phyloP scores from a whole-genome alignment of 2,113 vertebrate genomes.

The human region DNA sequence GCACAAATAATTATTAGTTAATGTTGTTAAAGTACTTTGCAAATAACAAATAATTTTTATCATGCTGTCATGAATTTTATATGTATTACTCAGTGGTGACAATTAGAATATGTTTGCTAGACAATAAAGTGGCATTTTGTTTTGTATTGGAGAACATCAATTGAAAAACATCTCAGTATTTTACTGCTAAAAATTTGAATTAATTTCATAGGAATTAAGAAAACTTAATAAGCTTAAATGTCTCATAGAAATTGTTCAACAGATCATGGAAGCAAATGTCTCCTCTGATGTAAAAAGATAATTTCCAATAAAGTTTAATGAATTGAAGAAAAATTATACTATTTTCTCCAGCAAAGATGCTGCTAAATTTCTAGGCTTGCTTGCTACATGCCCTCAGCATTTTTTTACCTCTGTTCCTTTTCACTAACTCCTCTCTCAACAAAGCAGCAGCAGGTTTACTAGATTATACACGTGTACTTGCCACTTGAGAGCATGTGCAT shows the following conservation, averaged over 20 bases:
- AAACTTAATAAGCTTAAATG: slow-evolving; percentile 56
- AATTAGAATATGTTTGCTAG: slow-evolving; percentile 7
- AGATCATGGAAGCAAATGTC: slow-evolving; percentile 45
- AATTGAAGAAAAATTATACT: not conserved
- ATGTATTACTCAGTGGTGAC: not conserved
- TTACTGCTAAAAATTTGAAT: slow-evolving; percentile 50
- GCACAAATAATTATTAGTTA: not conserved
- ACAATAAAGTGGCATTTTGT: not conserved
- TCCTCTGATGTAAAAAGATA: slow-evolving; percentile 51
- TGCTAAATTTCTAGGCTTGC: not conserved
- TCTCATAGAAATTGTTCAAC: slow-evolving; percentile 14
- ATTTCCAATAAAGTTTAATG: slow-evolving; percentile 58
- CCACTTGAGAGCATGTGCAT: not conserved
- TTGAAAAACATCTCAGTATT: not conserved
- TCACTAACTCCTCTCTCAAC: not conserved
- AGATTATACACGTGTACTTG: not conserved
- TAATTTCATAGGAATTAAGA: slow-evolving; percentile 57
- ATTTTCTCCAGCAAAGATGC: not conserved
- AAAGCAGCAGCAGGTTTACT: not conserved
- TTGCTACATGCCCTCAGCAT: not conserved
- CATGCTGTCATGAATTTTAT: not conserved
- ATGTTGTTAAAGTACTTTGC: not conserved
- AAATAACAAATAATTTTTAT: not conserved
- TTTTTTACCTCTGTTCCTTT: not conserved
- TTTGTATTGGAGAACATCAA: not conserved